Evolutionary conservation across 2,797 vertebrate genomes (phyloP).

Genomic region (Notolabrus celidotus): DNA sequence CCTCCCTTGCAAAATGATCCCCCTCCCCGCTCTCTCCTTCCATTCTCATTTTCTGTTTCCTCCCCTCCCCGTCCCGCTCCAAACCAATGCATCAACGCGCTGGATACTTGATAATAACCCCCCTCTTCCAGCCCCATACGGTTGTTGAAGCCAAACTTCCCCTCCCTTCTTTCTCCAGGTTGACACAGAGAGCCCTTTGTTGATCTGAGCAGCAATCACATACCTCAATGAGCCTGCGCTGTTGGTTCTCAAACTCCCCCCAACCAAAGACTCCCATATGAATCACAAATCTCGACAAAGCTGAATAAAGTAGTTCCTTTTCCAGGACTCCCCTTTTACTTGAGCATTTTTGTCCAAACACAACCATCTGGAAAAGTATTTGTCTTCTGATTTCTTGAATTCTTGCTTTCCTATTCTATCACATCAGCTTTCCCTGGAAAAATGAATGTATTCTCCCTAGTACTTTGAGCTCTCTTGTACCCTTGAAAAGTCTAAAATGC

Average conservation of each 20-base stretch:
- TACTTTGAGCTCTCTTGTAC: neutral
- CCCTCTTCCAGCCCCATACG: conserved; percentile 8
- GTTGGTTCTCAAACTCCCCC: conserved; percentile 26
- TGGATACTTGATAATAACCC: conserved; percentile 52
- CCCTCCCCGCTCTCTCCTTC: conserved; percentile 12
- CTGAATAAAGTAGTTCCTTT: neutral
- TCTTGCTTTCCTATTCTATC: neutral
- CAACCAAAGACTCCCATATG: neutral
- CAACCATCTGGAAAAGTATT: neutral
- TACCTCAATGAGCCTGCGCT: conserved; percentile 40
- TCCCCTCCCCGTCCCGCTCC: conserved; percentile 10
- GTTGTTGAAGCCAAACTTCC: conserved; percentile 26
- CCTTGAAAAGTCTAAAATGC: neutral
- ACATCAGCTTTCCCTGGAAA: neutral
- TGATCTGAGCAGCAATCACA: conserved; percentile 44
- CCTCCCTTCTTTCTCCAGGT: conserved; percentile 55
- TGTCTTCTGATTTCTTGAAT: neutral
- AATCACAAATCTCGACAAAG: neutral
- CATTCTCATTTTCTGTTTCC: conserved; percentile 22
- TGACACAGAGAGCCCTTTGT: conserved; percentile 74
- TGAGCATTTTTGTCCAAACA: neutral
- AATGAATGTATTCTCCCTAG: neutral
- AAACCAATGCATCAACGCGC: conserved; percentile 39
- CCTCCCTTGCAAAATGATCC: conserved; percentile 51
- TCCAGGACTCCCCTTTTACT: neutral